Evolutionary conservation across 2,113 vertebrate species (phyloP).

Genomic region (Halichoeres trimaculatus): DNA sequence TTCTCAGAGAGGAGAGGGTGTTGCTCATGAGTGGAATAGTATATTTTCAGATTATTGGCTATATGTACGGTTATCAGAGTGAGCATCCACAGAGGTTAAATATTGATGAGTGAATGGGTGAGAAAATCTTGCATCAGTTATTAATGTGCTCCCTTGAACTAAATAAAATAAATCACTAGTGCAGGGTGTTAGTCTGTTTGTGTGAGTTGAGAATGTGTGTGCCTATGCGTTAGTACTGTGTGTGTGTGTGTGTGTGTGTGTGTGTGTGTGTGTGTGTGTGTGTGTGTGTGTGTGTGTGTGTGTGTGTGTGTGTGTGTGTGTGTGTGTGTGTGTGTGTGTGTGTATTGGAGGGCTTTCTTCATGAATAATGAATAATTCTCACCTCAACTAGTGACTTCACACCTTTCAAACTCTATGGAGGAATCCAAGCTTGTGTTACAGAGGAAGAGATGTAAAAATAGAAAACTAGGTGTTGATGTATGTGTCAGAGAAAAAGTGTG

Average conservation of each 20-base stretch:
- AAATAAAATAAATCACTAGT: slow-evolving; percentile 65
- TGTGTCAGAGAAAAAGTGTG: not conserved
- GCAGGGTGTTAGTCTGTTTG: slow-evolving; percentile 1
- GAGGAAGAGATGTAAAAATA: not conserved
- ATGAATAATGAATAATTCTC: slow-evolving; percentile 72
- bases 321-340: slow-evolving; percentile 12
- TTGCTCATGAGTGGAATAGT: not conserved
- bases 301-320: not conserved
- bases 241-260: slow-evolving; percentile 12
- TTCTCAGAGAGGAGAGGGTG: not conserved
- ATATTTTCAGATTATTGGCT: slow-evolving; percentile 11
- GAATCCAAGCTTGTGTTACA: not conserved
- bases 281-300: slow-evolving; percentile 31
- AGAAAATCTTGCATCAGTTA: slow-evolving; percentile 67
- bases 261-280: not conserved
- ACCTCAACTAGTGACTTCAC: slow-evolving; percentile 38
- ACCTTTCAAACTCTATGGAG: slow-evolving; percentile 28
- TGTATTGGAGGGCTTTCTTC: slow-evolving; percentile 30
- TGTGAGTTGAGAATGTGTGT: not conserved
- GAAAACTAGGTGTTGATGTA: not conserved
- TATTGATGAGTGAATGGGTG: slow-evolving; percentile 62
- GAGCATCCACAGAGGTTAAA: slow-evolving; percentile 17
- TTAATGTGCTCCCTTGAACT: slow-evolving; percentile 56
- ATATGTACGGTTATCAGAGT: slow-evolving; percentile 18
- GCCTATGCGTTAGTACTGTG: slow-evolving; percentile 18